phyloP scores from a whole-genome alignment of 1,140 invertebrate genomes.

The Brachionus paranguensis region DNA sequence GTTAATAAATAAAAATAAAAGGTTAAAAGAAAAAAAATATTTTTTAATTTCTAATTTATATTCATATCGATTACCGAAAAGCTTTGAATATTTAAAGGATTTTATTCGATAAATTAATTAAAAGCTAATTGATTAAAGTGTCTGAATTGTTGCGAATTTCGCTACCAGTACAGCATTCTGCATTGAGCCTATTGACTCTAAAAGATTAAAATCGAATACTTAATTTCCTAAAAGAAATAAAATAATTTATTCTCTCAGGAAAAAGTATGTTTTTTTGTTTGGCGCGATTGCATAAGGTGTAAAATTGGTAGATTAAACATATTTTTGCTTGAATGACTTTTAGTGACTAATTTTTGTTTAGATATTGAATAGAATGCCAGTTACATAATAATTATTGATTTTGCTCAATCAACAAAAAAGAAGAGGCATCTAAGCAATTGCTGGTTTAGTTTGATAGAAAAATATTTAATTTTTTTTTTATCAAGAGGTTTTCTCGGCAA shows the following conservation, averaged over 20 bases:
- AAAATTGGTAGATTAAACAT: neutral
- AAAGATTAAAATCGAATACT: neutral
- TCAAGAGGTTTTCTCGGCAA: slow-evolving; percentile 21
- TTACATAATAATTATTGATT: slow-evolving; percentile 27
- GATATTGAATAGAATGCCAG: neutral
- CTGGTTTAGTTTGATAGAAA: neutral
- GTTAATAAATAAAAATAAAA: neutral
- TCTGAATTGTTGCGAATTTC: neutral
- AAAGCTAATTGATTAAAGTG: neutral
- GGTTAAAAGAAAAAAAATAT: neutral
- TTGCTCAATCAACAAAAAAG: slow-evolving; percentile 2
- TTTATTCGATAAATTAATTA: slow-evolving; percentile 4
- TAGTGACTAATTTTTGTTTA: neutral
- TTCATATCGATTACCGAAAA: neutral
- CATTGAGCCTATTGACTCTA: neutral
- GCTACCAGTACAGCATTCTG: neutral
- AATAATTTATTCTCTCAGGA: neutral
- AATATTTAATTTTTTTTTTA: slow-evolving; percentile 21
- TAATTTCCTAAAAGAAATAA: neutral
- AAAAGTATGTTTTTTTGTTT: neutral
- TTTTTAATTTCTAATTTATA: neutral
- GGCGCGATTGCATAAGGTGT: neutral
- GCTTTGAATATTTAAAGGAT: neutral
- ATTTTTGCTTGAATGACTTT: slow-evolving; percentile 3
- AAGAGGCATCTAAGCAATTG: neutral